Conservation (phyloP, 2,113 vertebrate genomes). For the Anhinga rufa region DNA sequence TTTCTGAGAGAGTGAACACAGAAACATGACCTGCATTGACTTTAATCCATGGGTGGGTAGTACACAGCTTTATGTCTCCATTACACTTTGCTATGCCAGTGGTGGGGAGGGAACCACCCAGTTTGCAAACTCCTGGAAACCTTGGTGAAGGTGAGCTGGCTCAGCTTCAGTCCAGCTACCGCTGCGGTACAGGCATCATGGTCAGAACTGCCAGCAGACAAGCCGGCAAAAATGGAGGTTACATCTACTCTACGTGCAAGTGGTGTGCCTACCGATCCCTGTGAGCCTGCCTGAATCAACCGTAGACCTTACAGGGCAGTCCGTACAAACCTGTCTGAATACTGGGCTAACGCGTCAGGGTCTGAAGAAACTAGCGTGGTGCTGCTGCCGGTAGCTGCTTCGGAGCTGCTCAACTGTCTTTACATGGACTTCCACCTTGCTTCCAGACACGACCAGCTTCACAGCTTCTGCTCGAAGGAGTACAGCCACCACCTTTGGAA, state of each 20-base stretch:
- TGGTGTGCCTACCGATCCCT: neutral
- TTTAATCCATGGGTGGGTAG: neutral
- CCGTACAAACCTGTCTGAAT: neutral
- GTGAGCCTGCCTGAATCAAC: neutral
- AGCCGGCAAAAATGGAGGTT: neutral
- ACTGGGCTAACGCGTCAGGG: neutral
- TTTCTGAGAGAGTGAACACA: neutral
- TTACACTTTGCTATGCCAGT: neutral
- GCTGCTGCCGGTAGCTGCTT: neutral
- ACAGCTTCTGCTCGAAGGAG: neutral
- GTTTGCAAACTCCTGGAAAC: neutral
- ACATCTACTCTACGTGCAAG: neutral
- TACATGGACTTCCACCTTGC: neutral
- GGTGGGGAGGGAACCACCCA: neutral
- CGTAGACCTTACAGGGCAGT: neutral
- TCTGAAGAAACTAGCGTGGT: neutral
- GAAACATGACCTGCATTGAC: neutral
- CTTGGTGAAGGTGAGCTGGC: neutral
- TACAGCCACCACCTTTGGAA: neutral
- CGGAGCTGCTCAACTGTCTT: neutral
- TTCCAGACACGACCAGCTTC: neutral
- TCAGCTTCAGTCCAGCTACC: neutral
- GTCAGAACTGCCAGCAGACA: neutral
- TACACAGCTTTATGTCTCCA: neutral
- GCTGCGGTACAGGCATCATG: neutral